A percentile compares a stretch with the other conserved stretches of the same genome.
Conservation (phyloP, 2,113 vertebrate genomes). For the Cheilinus undulatus region DNA sequence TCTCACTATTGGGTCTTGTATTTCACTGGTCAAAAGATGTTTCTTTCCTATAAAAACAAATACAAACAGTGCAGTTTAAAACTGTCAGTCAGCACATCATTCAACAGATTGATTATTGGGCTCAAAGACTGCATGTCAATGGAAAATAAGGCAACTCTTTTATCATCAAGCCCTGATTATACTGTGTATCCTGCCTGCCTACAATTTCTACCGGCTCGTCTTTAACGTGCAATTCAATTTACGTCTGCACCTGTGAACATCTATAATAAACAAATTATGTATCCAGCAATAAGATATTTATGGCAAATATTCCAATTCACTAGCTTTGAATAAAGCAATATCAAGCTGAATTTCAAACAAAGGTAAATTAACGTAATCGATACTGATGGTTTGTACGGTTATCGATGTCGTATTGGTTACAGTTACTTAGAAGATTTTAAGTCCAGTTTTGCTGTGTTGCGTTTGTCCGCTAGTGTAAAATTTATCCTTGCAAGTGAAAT, state of each 20-base stretch:
- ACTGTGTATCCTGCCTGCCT: background rate
- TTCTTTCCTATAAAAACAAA: too few relatives aligned
- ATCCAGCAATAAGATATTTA: background rate
- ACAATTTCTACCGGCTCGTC: background rate
- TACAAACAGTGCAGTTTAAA: background rate
- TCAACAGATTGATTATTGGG: background rate
- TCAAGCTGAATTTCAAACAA: constrained; percentile 14
- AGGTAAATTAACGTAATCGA: background rate
- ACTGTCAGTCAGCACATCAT: background rate
- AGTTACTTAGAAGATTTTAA: background rate
- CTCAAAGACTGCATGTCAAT: background rate
- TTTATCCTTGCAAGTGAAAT: background rate
- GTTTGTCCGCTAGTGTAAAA: background rate
- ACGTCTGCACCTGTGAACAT: background rate
- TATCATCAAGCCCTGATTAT: too few relatives aligned
- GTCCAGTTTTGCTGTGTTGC: too few relatives aligned
- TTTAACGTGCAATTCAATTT: background rate
- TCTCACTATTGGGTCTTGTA: too few relatives aligned
- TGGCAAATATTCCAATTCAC: too few relatives aligned
- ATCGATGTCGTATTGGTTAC: too few relatives aligned
- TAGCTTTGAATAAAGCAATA: too few relatives aligned
- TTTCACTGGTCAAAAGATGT: too few relatives aligned
- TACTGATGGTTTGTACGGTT: background rate
- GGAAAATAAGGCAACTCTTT: too few relatives aligned
- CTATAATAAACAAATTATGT: background rate